These are phyloP conservation scores for Exaiptasia diaphana DNA, from an alignment of 64 coral and sea anemone species.

Conservation along the genomic window DNA sequence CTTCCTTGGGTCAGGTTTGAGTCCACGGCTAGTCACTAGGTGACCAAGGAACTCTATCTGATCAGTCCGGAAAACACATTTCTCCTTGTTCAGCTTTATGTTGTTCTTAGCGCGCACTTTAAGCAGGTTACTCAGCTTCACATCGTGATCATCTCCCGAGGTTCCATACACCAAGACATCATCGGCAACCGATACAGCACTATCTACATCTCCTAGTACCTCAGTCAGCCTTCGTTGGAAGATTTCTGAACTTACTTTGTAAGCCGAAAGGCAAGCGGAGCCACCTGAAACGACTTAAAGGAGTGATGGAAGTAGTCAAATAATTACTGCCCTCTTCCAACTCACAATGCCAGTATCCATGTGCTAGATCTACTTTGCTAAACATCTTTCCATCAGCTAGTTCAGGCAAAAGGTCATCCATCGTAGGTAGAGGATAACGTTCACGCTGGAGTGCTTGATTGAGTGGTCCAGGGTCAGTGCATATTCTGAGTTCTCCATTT, in stretches of 20 bases:
- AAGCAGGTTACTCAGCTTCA: not conserved
- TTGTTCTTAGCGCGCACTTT: not conserved
- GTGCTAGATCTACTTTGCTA: slow-evolving; percentile 9
- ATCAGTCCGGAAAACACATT: not conserved
- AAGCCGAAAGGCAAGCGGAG: no score
- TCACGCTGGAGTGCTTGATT: slow-evolving; percentile 26
- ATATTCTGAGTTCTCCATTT: slow-evolving; percentile 8
- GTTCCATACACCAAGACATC: slow-evolving; percentile 30
- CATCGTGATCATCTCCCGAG: not conserved
- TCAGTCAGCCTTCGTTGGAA: slow-evolving; percentile 28
- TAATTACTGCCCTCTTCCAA: slow-evolving; percentile 25
- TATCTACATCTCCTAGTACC: slow-evolving; percentile 6
- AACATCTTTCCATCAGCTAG: slow-evolving; percentile 16
- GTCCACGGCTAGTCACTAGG: not conserved
- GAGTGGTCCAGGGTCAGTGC: not conserved
- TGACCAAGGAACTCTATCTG: not conserved
- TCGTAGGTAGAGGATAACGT: not conserved
- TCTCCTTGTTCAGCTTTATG: not conserved
- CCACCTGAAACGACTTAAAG: not conserved
- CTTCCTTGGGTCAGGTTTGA: not conserved
- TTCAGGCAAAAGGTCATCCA: slow-evolving; percentile 38
- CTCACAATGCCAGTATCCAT: slow-evolving; percentile 36
- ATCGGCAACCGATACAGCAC: slow-evolving; percentile 8
- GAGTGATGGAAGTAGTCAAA: slow-evolving; percentile 20
- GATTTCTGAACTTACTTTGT: slow-evolving; percentile 8